phyloP scores from a whole-genome alignment of 2,113 vertebrate species.

The Myiagra hebetior region DNA sequence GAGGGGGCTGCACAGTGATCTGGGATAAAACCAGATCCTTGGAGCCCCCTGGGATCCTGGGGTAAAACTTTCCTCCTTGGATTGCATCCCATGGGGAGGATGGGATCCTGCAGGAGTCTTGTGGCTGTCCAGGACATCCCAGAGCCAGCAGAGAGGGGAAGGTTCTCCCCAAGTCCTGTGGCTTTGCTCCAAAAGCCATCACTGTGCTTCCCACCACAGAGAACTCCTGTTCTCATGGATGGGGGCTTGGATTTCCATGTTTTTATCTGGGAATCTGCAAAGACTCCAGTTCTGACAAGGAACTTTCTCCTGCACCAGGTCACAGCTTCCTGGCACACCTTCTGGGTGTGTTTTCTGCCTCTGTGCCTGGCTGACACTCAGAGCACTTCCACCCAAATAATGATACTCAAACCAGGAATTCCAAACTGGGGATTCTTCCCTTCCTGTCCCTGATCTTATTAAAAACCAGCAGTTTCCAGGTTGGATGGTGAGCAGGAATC shows the following conservation, averaged over 20 bases:
- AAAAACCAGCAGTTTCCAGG: neutral
- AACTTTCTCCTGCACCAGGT: neutral
- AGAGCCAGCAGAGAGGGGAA: neutral
- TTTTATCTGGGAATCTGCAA: neutral
- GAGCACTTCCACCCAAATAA: neutral
- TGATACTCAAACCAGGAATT: neutral
- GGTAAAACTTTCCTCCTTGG: neutral
- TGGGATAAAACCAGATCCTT: too few relatives aligned
- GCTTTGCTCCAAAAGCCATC: fast-evolving
- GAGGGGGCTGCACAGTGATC: neutral
- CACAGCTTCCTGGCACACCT: neutral
- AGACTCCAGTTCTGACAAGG: too few relatives aligned
- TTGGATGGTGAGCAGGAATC: neutral
- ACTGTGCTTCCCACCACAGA: fast-evolving
- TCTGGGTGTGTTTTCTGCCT: neutral
- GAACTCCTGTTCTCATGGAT: neutral
- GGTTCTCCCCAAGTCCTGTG: fast-evolving
- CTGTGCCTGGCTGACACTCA: neutral
- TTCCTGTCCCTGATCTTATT: neutral
- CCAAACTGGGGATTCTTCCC: neutral
- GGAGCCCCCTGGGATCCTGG: too few relatives aligned
- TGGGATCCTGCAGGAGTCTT: neutral
- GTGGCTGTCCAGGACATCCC: neutral
- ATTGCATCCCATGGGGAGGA: neutral
- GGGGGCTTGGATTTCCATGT: neutral